A percentile compares a stretch with the other conserved stretches of the same genome.
Conservation (phyloP, 2,113 vertebrate genomes). For the Corythoichthys intestinalis region DNA sequence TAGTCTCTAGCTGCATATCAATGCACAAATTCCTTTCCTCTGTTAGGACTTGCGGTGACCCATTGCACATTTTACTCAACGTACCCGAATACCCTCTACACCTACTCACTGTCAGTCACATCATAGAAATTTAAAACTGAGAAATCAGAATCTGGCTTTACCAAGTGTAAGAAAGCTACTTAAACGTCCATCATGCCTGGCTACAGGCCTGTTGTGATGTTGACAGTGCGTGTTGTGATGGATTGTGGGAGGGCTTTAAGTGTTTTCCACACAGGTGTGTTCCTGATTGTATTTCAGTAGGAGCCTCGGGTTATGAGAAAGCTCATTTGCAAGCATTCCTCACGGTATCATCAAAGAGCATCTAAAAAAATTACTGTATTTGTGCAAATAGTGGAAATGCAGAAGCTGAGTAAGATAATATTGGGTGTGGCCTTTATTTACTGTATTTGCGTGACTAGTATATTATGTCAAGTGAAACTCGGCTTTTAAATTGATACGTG, state of each 20-base stretch:
- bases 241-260: neutral
- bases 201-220: slow-evolving; percentile 6
- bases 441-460: neutral
- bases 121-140: slow-evolving; percentile 12
- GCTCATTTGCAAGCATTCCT: neutral
- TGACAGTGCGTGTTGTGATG: neutral
- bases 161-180: slow-evolving; percentile 16
- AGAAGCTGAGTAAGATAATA: neutral
- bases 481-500: neutral
- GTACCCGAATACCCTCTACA: slow-evolving; percentile 1
- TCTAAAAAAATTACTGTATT: neutral
- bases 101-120: neutral
- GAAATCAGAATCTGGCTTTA: slow-evolving; percentile 3
- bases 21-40: slow-evolving; percentile 19
- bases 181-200: neutral
- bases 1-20: neutral
- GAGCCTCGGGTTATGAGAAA: slow-evolving; percentile 3
- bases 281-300: slow-evolving; percentile 13
- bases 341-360: neutral
- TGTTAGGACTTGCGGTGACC: slow-evolving; percentile 21
- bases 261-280: slow-evolving; percentile 18
- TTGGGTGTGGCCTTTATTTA: too few species aligned
- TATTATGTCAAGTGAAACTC: neutral
- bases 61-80: neutral
- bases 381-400: neutral